These are phyloP conservation scores for Drosophila albomicans DNA, from an alignment of 1,140 invertebrate species.

Conservation along the genomic window DNA sequence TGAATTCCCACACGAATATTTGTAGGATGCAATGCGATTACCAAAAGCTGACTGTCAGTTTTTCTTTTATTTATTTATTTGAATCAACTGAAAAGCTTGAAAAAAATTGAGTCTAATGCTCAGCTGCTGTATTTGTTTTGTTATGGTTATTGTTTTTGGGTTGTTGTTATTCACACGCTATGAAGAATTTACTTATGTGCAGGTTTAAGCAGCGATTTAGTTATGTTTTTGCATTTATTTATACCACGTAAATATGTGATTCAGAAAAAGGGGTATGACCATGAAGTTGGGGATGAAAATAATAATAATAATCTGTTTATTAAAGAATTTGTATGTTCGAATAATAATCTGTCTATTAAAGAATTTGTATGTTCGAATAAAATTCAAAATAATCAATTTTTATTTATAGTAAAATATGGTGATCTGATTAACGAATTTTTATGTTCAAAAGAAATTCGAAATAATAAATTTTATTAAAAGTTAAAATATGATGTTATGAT, in stretches of 20 bases:
- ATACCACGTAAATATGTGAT: background rate
- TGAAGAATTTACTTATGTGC: conserved; percentile 23
- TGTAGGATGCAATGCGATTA: conserved; percentile 16
- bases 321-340: too few relatives aligned
- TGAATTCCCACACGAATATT: conserved; percentile 60
- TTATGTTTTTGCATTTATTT: conserved; percentile 2
- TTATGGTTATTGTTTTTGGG: conserved; percentile 4
- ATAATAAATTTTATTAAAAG: too few relatives aligned
- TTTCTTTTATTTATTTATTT: conserved; percentile 11
- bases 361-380: too few relatives aligned
- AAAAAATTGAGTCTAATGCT: background rate
- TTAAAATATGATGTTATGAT: too few relatives aligned
- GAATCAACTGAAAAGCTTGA: background rate
- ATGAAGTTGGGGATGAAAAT: background rate
- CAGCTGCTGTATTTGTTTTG: conserved; percentile 8
- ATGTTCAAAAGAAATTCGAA: too few relatives aligned
- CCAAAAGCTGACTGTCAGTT: conserved; percentile 46
- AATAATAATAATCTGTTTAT: too few relatives aligned
- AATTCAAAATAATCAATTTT: background rate
- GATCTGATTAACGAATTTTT: background rate
- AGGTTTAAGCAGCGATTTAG: background rate
- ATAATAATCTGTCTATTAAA: too few relatives aligned
- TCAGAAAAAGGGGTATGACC: background rate
- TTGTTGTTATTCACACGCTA: conserved; percentile 35
- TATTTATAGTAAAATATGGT: too few relatives aligned